These are phyloP conservation scores for Drepana arcuata DNA, from an alignment of 1,140 invertebrate species.

Conservation along the genomic window DNA sequence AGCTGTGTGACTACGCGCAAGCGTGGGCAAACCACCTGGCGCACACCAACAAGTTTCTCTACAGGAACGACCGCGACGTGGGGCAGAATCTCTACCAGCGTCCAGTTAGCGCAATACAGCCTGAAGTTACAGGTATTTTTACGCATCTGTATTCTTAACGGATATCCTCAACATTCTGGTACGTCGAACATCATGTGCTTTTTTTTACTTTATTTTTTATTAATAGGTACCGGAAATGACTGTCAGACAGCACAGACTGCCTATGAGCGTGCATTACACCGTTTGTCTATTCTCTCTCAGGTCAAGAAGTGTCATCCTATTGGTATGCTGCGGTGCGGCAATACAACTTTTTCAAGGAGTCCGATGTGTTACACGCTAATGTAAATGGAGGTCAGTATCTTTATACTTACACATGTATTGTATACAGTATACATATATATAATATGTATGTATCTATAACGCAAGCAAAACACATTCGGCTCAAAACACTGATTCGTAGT, in stretches of 20 bases:
- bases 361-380: conserved; percentile 81
- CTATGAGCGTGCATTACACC: too few relatives aligned
- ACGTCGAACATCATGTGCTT: too few relatives aligned
- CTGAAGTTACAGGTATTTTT: conserved; percentile 79
- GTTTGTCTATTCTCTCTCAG: conserved; percentile 48
- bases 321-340: conserved; percentile 88
- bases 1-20: conserved; percentile 87
- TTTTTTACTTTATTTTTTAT: too few relatives aligned
- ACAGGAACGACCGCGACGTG: conserved; percentile 81
- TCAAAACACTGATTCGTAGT: too few relatives aligned
- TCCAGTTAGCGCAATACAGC: conserved; percentile 75
- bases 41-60: conserved; percentile 83
- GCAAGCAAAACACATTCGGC: too few relatives aligned
- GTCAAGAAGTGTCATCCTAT: conserved; percentile 87
- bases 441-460: too few relatives aligned
- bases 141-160: too few relatives aligned
- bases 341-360: conserved; percentile 83
- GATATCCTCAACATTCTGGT: too few relatives aligned
- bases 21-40: conserved; percentile 89
- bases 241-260: too few relatives aligned
- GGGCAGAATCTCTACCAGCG: conserved; percentile 85
- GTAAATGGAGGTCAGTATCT: conserved; percentile 82
- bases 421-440: too few relatives aligned
- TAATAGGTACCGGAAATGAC: too few relatives aligned
- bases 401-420: too few relatives aligned